Evolutionary conservation across 2,888 invertebrate species (phyloP).

Genomic region (Sclerodermus sp.): DNA sequence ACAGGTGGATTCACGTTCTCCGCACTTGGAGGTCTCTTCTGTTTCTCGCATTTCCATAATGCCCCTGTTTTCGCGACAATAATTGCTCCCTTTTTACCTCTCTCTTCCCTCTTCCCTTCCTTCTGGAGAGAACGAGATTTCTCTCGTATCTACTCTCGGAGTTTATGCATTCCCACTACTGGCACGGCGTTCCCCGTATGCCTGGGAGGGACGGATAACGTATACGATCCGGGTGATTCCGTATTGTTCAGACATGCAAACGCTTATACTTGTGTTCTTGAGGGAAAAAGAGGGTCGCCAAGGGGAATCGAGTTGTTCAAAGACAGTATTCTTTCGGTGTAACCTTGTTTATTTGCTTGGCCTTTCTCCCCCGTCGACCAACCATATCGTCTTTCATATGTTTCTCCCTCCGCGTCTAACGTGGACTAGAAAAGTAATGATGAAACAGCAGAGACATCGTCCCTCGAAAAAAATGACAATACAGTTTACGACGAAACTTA

Average conservation of each 20-base stretch:
- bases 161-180: slow-evolving; percentile 1
- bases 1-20: too few species aligned
- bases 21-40: too few species aligned
- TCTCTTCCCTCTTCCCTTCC: too few species aligned
- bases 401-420: not conserved
- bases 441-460: too few species aligned
- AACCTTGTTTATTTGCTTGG: slow-evolving; percentile 15
- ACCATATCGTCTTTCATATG: not conserved
- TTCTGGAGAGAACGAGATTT: too few species aligned
- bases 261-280: not conserved
- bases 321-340: slow-evolving; percentile 4
- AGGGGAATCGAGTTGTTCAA: not conserved
- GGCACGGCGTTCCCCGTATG: slow-evolving; percentile 9
- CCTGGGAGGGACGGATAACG: slow-evolving; percentile 5
- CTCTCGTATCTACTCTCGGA: not conserved
- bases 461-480: too few species aligned
- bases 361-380: not conserved
- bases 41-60: too few species aligned
- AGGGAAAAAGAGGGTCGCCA: not conserved
- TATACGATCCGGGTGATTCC: slow-evolving; percentile 2
- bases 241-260: slow-evolving; percentile 11
- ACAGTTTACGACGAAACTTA: too few species aligned
- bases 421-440: too few species aligned
- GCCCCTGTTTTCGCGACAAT: too few species aligned
- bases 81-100: too few species aligned